Conservation (phyloP, 2,888 invertebrate species). For the Vanessa cardui region DNA sequence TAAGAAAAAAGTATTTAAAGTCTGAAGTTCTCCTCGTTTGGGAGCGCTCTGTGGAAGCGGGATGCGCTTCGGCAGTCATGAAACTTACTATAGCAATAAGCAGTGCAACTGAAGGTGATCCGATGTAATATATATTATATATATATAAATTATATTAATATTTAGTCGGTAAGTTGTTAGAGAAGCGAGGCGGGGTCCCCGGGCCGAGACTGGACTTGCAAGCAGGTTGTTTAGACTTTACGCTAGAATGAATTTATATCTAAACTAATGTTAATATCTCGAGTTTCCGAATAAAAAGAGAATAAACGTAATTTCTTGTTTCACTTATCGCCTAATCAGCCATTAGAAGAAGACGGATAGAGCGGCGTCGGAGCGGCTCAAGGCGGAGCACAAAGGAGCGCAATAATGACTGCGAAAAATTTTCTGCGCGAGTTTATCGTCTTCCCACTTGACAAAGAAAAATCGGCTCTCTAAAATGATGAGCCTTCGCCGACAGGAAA, state of each 20-base stretch:
- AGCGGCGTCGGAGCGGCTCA: slow-evolving; percentile 29
- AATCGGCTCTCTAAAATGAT: slow-evolving; percentile 43
- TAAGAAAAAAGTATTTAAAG: slow-evolving; percentile 41
- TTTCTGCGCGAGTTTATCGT: slow-evolving; percentile 43
- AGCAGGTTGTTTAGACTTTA: slow-evolving; percentile 71
- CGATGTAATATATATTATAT: slow-evolving; percentile 47
- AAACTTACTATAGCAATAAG: slow-evolving; percentile 65
- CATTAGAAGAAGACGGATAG: slow-evolving; percentile 22
- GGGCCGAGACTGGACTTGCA: slow-evolving; percentile 62
- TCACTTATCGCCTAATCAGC: slow-evolving; percentile 43
- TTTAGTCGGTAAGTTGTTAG: slow-evolving; percentile 35
- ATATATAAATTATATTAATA: slow-evolving; percentile 32
- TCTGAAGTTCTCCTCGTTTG: slow-evolving; percentile 45
- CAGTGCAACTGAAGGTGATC: slow-evolving; percentile 65
- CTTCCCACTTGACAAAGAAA: slow-evolving; percentile 48
- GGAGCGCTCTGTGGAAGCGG: slow-evolving; percentile 27
- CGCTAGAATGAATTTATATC: slow-evolving; percentile 75
- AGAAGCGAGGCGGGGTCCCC: slow-evolving; percentile 32
- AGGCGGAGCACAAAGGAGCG: slow-evolving; percentile 31
- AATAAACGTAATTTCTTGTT: slow-evolving; percentile 50
- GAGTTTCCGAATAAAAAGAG: slow-evolving; percentile 71
- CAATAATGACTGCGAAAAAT: slow-evolving; percentile 44
- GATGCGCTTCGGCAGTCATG: slow-evolving; percentile 34
- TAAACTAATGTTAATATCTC: slow-evolving; percentile 67
- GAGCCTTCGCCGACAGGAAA: slow-evolving; percentile 25